Conservation (phyloP, 2,113 vertebrate species). For the Carassius gibelio region DNA sequence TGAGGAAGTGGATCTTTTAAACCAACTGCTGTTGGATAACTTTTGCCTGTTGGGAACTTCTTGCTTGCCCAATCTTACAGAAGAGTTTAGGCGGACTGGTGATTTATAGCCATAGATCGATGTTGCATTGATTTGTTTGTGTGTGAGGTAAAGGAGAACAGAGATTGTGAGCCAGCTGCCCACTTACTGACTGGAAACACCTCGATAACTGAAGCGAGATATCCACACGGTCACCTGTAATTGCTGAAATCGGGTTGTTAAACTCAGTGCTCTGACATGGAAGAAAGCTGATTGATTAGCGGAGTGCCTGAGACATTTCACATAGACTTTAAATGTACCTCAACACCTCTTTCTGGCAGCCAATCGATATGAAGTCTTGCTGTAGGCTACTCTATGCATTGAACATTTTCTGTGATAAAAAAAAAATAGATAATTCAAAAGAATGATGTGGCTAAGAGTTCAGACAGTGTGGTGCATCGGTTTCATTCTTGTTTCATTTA, state of each 20-base stretch:
- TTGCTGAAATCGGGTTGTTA: neutral
- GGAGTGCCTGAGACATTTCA: neutral
- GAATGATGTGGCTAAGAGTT: neutral
- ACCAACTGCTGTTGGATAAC: neutral
- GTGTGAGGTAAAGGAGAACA: neutral
- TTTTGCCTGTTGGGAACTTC: neutral
- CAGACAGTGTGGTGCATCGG: neutral
- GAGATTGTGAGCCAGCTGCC: neutral
- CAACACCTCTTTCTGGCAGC: neutral
- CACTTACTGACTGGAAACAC: neutral
- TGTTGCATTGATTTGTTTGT: constrained; percentile 3
- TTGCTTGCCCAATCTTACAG: constrained; percentile 2
- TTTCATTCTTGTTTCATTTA: neutral
- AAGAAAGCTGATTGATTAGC: neutral
- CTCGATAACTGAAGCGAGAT: neutral
- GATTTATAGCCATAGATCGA: neutral
- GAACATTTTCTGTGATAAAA: neutral
- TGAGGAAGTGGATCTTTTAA: neutral
- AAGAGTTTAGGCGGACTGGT: neutral
- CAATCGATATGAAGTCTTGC: neutral
- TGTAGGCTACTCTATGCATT: neutral
- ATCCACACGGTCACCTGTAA: neutral
- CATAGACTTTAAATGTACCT: neutral
- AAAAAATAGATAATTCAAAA: neutral
- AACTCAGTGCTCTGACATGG: too few relatives aligned